These are phyloP conservation scores for Argyresthia albistria DNA, from an alignment of 2,888 invertebrate genomes.

Conservation along the genomic window DNA sequence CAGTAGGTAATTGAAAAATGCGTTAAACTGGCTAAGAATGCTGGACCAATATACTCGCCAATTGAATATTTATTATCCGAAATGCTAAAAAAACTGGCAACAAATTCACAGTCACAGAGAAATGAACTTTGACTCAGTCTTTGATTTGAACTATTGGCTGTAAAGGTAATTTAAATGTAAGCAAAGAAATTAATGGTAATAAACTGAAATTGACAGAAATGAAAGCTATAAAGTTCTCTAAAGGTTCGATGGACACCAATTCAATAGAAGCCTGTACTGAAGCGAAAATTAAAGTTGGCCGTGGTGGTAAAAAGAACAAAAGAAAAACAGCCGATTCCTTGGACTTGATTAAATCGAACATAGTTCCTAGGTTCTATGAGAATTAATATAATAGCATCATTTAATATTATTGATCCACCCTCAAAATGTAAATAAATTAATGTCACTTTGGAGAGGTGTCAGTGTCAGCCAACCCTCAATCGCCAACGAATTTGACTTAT, in stretches of 20 bases:
- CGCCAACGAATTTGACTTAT: too few species aligned
- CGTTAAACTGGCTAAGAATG: conserved; percentile 5
- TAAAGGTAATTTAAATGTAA: background rate
- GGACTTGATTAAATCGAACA: background rate
- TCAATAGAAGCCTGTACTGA: background rate
- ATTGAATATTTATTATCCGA: background rate
- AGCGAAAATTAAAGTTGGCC: background rate
- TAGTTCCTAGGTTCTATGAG: background rate
- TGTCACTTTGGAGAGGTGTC: too few species aligned
- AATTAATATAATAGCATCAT: too few species aligned
- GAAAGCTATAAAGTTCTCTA: background rate
- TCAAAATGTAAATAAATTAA: too few species aligned
- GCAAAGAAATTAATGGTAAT: background rate
- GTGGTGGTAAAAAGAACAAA: background rate
- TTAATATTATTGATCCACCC: too few species aligned
- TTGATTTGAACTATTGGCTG: background rate
- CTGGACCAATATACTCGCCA: conserved; percentile 7
- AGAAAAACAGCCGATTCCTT: background rate
- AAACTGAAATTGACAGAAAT: background rate
- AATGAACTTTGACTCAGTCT: background rate
- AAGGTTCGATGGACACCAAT: background rate
- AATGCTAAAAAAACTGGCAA: background rate
- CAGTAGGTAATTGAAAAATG: conserved; percentile 6
- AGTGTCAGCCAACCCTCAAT: too few species aligned
- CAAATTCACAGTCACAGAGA: background rate